Evolutionary conservation across 2,888 invertebrate genomes (phyloP).

Genomic region (Pseudococcus longispinus): DNA sequence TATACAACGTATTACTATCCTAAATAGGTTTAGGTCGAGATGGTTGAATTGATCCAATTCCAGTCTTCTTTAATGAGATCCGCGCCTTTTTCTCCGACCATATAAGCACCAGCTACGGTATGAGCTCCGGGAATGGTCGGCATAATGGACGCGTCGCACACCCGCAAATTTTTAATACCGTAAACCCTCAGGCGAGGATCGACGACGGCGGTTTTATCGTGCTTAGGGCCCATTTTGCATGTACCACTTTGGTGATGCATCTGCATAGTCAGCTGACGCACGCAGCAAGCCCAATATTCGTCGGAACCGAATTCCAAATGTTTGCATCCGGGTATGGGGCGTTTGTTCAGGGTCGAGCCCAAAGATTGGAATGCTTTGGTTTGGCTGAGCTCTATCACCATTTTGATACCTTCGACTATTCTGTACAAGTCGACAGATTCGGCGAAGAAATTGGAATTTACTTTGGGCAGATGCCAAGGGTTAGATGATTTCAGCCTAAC

Average conservation of each 20-base stretch:
- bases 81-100: slow-evolving; percentile 69
- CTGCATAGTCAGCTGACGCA: slow-evolving; percentile 74
- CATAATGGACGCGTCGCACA: slow-evolving; percentile 68
- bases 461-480: slow-evolving; percentile 77
- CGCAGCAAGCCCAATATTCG: slow-evolving; percentile 77
- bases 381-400: slow-evolving; percentile 68
- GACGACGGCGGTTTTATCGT: slow-evolving; percentile 60
- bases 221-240: slow-evolving; percentile 60
- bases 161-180: slow-evolving; percentile 64
- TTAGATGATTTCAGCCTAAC: slow-evolving; percentile 71
- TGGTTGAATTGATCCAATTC: slow-evolving; percentile 54
- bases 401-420: slow-evolving; percentile 70
- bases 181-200: slow-evolving; percentile 63
- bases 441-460: slow-evolving; percentile 81
- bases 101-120: slow-evolving; percentile 67
- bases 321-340: slow-evolving; percentile 75
- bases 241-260: slow-evolving; percentile 70
- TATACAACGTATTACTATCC: background rate
- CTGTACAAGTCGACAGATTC: slow-evolving; percentile 71
- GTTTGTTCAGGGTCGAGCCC: slow-evolving; percentile 66
- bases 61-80: slow-evolving; percentile 63
- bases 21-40: background rate
- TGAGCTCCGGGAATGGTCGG: slow-evolving; percentile 68
- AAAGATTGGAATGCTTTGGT: slow-evolving; percentile 67
- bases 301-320: slow-evolving; percentile 70